Evolutionary conservation across 2,888 invertebrate genomes (phyloP).

Genomic region (Brenthis daphne): DNA sequence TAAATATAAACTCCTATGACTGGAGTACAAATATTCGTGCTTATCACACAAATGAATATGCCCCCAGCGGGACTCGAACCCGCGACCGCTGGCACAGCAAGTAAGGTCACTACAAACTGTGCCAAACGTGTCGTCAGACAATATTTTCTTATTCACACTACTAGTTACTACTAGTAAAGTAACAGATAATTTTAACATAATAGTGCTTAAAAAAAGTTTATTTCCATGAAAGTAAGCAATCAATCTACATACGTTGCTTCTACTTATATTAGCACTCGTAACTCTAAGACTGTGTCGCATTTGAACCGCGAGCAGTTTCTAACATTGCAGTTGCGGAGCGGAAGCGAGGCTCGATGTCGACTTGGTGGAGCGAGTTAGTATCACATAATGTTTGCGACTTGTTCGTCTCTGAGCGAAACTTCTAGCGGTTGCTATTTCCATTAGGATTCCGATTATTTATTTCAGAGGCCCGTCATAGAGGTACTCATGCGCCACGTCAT

Average conservation of each 20-base stretch:
- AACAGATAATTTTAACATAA: too few relatives aligned
- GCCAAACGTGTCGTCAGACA: too few relatives aligned
- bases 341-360: constrained; percentile 2
- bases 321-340: neutral
- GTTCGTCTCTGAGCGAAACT: neutral
- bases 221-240: neutral
- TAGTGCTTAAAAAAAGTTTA: neutral
- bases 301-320: neutral
- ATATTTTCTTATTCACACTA: too few relatives aligned
- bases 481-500: too few relatives aligned
- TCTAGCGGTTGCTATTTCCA: neutral
- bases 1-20: too few relatives aligned
- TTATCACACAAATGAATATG: too few relatives aligned
- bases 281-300: constrained; percentile 1
- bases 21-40: too few relatives aligned
- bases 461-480: too few relatives aligned
- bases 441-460: neutral
- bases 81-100: too few relatives aligned
- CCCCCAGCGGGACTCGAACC: too few relatives aligned
- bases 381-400: constrained; percentile 4
- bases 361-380: constrained; percentile 3
- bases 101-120: too few relatives aligned
- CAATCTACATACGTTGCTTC: neutral
- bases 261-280: neutral
- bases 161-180: too few relatives aligned